Percentiles rank a stretch among this genome's conserved stretches.
Evolutionary conservation across 2,797 vertebrate genomes (phyloP).

Genomic region (Pseudotriccus pelzelni): DNA sequence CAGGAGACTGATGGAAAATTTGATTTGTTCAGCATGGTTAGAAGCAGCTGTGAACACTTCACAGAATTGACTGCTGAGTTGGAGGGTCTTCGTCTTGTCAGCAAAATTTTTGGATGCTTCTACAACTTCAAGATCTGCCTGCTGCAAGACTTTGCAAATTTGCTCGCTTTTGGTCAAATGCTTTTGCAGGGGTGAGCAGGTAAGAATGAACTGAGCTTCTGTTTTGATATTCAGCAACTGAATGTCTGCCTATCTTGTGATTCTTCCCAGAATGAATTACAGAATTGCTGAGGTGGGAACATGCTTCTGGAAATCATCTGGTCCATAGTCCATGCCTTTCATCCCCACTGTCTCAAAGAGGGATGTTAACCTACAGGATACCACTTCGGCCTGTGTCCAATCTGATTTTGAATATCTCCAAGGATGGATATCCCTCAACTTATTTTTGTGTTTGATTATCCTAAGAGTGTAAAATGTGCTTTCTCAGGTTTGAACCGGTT

Average conservation of each 20-base stretch:
- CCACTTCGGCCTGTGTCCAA: neutral
- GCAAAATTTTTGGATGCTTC: neutral
- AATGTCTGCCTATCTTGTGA: neutral
- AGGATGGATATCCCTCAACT: too few species aligned
- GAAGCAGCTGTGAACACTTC: conserved; percentile 57
- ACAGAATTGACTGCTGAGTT: conserved; percentile 13
- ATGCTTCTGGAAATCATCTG: neutral
- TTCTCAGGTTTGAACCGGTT: neutral
- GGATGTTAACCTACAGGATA: neutral
- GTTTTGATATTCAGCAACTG: neutral
- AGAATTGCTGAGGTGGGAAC: neutral
- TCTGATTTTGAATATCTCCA: neutral
- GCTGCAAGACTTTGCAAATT: neutral
- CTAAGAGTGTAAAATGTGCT: neutral
- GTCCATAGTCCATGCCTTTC: accelerated
- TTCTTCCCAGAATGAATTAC: neutral
- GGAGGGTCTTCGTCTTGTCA: neutral
- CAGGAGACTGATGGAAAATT: neutral
- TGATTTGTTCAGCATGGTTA: conserved; percentile 15
- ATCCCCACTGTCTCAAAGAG: accelerated
- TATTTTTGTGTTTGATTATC: neutral
- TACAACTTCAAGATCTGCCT: neutral
- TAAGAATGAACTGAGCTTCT: neutral
- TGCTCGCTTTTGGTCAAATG: neutral
- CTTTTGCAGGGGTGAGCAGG: neutral